Evolutionary conservation across 2,888 invertebrate genomes (phyloP), one percentile per base, ranked within the genome.

Genomic region (Hipparchia semele): DNA sequence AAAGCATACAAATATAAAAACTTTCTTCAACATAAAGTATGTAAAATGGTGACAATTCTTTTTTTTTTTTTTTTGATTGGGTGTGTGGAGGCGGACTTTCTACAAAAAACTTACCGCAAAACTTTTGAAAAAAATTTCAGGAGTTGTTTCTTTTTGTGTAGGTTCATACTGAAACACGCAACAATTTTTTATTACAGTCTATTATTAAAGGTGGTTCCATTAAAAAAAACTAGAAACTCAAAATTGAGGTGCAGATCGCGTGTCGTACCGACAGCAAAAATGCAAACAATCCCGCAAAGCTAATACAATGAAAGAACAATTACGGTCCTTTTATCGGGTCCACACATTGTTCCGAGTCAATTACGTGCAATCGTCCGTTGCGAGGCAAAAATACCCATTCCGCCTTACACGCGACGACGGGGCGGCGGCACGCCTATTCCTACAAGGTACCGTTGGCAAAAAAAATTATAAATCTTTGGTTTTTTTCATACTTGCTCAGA

Each of bases 301-400:
- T 72, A 73, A 72, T 67, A 68, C 72, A 75, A 74, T 75, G 74
- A 78, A 77, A 76, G 76, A 74, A 75, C 76, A 79, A 79, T 79
- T 76, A 78, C 76, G 76, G 74, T 76, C 79, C 79, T 78, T 76
- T 81, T 80, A 80, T 81, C 77, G 77, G 78, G 76, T 77, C 78
- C 76, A 74, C 79, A 77, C 79, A 78, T 77, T 80, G 80, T 81
- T 80, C 79, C 65, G 75, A 80, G 80, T 79, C 81, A 80, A 81
- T 81, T 80, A 80, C 77, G 75, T 77, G 73, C 75, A 76, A 76
- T 77, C 76, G 77, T 74, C 62, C 73, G 71, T 73, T 71, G 77
- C 71, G 75, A 76, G 75, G 77, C 73, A 78, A 80, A 79, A 78
- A 75, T 71, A 80, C 80, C 78, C 73, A 76, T 79, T 77, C 75